Percentiles rank a stretch among this genome's conserved stretches.
Evolutionary conservation across 2,113 vertebrate genomes (phyloP).

Genomic region (Nycticorax nycticorax): DNA sequence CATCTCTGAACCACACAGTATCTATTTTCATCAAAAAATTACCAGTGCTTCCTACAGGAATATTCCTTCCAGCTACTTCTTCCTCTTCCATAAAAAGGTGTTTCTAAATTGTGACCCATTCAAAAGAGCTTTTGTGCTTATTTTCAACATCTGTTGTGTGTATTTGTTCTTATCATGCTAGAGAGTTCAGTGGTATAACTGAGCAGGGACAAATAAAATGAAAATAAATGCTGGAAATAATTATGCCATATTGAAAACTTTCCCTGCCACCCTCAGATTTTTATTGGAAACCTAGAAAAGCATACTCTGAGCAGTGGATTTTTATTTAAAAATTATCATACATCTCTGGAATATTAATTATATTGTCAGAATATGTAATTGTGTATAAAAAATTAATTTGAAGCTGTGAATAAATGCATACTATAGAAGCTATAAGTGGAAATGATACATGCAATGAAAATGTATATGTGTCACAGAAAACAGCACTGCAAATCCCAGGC

Average conservation of each 20-base stretch:
- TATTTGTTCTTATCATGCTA: not conserved
- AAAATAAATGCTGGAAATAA: not conserved
- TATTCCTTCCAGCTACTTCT: not conserved
- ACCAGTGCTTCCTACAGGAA: not conserved
- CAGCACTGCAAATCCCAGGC: not conserved
- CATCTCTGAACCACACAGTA: not conserved
- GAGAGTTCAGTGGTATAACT: not conserved
- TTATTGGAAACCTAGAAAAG: not conserved
- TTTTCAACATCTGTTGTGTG: not conserved
- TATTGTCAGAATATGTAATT: not conserved
- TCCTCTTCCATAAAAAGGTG: not conserved
- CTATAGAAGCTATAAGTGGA: not conserved
- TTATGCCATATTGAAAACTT: not conserved
- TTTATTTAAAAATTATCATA: not conserved
- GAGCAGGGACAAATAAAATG: not conserved
- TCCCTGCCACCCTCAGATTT: not conserved
- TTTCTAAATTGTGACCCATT: not conserved
- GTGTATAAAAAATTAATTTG: not conserved
- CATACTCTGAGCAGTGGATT: not conserved
- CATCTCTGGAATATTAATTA: not conserved
- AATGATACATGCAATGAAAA: not conserved
- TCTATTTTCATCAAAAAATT: not conserved
- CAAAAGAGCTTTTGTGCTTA: not conserved
- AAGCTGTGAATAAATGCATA: not conserved
- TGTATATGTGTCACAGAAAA: not conserved